Conservation (phyloP, 2,797 vertebrate genomes). For the Sebastiscus albofasciatus region DNA sequence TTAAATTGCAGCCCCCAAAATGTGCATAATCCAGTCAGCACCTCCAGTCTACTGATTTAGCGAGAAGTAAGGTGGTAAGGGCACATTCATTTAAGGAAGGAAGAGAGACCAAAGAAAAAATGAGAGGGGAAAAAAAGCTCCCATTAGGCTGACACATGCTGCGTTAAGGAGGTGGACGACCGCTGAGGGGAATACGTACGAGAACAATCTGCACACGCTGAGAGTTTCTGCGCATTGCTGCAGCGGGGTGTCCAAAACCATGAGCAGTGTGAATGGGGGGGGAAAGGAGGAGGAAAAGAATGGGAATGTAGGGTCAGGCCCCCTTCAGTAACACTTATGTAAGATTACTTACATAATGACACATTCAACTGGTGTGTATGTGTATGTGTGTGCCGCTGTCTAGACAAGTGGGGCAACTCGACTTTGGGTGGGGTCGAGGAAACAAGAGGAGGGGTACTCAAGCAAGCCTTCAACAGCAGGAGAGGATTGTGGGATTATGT, state of each 20-base stretch:
- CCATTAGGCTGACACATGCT: slow-evolving; percentile 28
- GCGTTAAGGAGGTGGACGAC: slow-evolving; percentile 26
- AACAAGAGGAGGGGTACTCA: slow-evolving; percentile 56
- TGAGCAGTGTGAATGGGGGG: slow-evolving; percentile 34
- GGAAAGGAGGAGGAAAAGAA: slow-evolving; percentile 22
- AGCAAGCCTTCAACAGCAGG: slow-evolving; percentile 60
- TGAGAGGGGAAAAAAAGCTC: background rate
- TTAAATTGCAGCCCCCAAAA: slow-evolving; percentile 23
- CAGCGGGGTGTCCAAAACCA: slow-evolving; percentile 15
- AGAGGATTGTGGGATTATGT: slow-evolving; percentile 79
- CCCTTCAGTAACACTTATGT: slow-evolving; percentile 69
- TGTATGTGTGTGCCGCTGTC: slow-evolving; percentile 22
- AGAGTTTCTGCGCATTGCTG: slow-evolving; percentile 28
- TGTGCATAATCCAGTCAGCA: slow-evolving; percentile 48
- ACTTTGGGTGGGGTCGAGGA: slow-evolving; percentile 52
- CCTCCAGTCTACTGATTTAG: slow-evolving; percentile 10
- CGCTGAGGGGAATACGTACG: slow-evolving; percentile 18
- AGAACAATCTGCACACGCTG: slow-evolving; percentile 29
- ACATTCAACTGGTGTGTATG: slow-evolving; percentile 33
- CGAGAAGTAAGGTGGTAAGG: slow-evolving; percentile 17
- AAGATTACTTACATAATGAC: slow-evolving; percentile 77
- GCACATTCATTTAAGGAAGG: background rate
- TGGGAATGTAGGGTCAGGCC: slow-evolving; percentile 54
- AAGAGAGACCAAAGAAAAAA: background rate
- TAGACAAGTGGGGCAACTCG: slow-evolving; percentile 50